Conservation (phyloP, 2,113 vertebrate species). For the Syngnathus typhle region DNA sequence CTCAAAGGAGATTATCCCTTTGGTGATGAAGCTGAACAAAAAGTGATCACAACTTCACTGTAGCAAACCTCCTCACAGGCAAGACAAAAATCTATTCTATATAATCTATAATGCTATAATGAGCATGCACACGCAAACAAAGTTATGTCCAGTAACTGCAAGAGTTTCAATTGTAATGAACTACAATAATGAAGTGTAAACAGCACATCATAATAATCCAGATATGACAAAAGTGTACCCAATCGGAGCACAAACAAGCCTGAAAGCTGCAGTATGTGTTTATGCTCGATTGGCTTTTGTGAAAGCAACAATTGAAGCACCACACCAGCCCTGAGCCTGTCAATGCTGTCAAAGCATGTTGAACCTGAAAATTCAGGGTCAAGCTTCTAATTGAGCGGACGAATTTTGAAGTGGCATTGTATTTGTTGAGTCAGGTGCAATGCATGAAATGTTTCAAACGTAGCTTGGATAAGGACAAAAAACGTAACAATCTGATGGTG, state of each 20-base stretch:
- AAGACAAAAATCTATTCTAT: too few species aligned
- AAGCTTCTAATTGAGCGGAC: background rate
- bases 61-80: conserved; percentile 13
- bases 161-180: background rate
- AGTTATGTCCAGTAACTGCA: conserved; percentile 1
- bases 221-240: background rate
- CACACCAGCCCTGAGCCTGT: too few species aligned
- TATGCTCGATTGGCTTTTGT: too few species aligned
- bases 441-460: background rate
- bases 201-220: too few species aligned
- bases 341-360: too few species aligned
- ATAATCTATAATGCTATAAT: too few species aligned
- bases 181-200: background rate
- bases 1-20: conserved; percentile 30
- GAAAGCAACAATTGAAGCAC: too few species aligned
- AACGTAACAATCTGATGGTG: conserved; percentile 24
- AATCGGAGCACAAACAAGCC: too few species aligned
- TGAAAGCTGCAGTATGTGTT: too few species aligned
- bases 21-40: conserved; percentile 8
- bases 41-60: conserved; percentile 12
- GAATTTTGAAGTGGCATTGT: background rate
- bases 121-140: conserved; percentile 1
- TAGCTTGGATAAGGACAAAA: conserved; percentile 16
- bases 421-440: background rate
- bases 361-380: background rate